Base-by-base conservation (phyloP, 2,888 invertebrate species). In the Argyresthia albistria region DNA sequence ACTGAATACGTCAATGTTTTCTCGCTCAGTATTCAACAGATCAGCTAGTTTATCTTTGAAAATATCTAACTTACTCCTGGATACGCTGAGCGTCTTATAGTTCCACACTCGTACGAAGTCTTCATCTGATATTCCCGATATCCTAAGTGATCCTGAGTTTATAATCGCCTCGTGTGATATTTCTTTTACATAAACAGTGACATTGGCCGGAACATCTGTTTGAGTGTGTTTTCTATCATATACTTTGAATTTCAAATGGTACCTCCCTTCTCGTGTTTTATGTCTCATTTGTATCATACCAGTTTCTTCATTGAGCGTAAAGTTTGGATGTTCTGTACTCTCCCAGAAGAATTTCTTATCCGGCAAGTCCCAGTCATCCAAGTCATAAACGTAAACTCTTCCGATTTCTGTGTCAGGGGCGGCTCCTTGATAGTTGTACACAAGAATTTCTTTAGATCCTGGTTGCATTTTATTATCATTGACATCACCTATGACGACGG, bases 391-490 rank as follows among this genome's bases (percentile, higher is more conserved):
- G 77, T 98, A 98, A 8, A 99, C 99, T 57, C 96, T 90, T 39
- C 98, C 98, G 58, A 99, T 95, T 76, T 94, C 95, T 0, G 97
- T 95, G 63, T 95, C 96, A 35, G 94, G 95, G 53, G 96, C 93
- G 78, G 95, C 94, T 11, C 96, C 95, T 90, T 95, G 91, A 65
- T 99, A 99, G 80, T 97, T 98, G 81, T 99, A 99, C 1, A 98
- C 97, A 71, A 97, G 95, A 67, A 99, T 97, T 60, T 97, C 95
- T 88, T 99, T 99, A 4, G 95, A 94, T 1, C 99, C 99, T 0
- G 98, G 97, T 71, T 96, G 96, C 97, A 99, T 99, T 84, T 97
- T 96, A 80, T 99, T 98, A 76, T 99, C 99, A 77, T 99, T 99
- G 16, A 96, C 95, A 80, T 99, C 99, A 16, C 98, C 98, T 64